A percentile compares a stretch with the other conserved stretches of the same genome.
These are phyloP conservation scores for Mythimna vitellina DNA, from an alignment of 2,888 invertebrate genomes.

Conservation along the genomic window DNA sequence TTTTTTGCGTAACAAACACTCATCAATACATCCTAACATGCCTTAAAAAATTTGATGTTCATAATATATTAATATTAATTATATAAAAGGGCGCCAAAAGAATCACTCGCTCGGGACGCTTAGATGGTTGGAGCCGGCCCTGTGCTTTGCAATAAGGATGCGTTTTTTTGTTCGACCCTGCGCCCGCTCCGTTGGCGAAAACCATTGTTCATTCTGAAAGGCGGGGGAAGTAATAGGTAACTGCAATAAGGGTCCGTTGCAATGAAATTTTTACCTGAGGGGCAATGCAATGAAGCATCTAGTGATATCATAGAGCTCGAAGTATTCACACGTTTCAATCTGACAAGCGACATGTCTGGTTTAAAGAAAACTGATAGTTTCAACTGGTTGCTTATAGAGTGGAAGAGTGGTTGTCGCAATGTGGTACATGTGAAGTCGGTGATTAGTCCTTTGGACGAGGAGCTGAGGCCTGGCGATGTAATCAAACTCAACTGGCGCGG, in stretches of 20 bases:
- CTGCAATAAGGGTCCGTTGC: conserved; percentile 82
- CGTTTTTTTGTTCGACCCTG: conserved; percentile 76
- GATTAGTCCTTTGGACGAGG: conserved; percentile 56
- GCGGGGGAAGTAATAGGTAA: conserved; percentile 80
- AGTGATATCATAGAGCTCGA: conserved; percentile 51
- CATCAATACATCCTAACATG: no score
- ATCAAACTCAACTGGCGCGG: no score
- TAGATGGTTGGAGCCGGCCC: no score
- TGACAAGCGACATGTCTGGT: conserved; percentile 56
- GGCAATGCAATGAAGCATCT: conserved; percentile 54
- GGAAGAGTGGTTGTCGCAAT: conserved; percentile 71
- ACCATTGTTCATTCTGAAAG: conserved; percentile 76
- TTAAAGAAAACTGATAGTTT: conserved; percentile 75
- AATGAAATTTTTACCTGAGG: conserved; percentile 87
- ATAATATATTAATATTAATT: no score
- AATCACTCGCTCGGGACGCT: no score
- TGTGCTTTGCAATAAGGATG: conserved; percentile 81
- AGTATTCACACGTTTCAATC: conserved; percentile 37
- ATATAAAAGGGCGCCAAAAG: no score
- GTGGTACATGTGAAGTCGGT: conserved; percentile 71
- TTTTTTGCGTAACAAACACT: no score
- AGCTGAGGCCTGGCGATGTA: no score
- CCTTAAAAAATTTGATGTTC: no score
- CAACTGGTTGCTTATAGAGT: conserved; percentile 81
- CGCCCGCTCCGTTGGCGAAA: conserved; percentile 79